Percentiles rank a stretch among this genome's conserved stretches.
Conservation (phyloP, 2,797 vertebrate species). For the Malurus leucopterus region DNA sequence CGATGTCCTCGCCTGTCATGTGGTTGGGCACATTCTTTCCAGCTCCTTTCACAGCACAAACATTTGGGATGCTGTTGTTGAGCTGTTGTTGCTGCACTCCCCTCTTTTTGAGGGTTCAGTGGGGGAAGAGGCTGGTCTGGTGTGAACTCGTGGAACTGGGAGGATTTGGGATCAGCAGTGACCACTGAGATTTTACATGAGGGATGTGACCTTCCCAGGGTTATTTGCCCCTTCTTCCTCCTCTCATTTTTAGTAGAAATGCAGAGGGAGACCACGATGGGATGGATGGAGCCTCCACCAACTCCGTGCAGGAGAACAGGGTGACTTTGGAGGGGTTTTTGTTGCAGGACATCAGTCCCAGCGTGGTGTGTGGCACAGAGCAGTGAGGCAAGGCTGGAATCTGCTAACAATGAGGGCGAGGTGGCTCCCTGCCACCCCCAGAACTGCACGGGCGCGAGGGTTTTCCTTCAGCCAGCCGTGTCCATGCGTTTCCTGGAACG, state of each 20-base stretch:
- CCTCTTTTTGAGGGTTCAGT: background rate
- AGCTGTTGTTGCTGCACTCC: background rate
- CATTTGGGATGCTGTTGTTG: background rate
- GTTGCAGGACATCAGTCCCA: background rate
- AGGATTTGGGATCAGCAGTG: background rate
- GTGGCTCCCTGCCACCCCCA: conserved; percentile 48
- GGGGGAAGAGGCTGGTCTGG: background rate
- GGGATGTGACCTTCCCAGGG: accelerated
- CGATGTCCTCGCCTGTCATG: conserved; percentile 46
- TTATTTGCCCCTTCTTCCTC: background rate
- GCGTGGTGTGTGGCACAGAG: conserved; percentile 51
- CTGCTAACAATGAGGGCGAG: conserved; percentile 34
- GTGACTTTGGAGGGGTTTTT: background rate
- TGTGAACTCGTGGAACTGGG: background rate
- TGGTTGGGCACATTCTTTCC: conserved; percentile 52
- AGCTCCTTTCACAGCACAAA: conserved; percentile 50
- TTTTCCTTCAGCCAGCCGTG: conserved; percentile 33
- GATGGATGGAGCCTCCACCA: background rate
- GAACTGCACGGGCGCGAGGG: background rate
- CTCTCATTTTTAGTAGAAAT: accelerated
- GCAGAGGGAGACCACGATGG: accelerated
- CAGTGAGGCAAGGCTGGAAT: background rate
- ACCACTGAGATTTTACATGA: background rate
- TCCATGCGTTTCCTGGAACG: conserved; percentile 39
- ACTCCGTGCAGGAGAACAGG: background rate